Percentiles rank a stretch among this genome's conserved stretches.
phyloP scores from a whole-genome alignment of 2,113 vertebrate genomes.

The Empidonax alnorum region DNA sequence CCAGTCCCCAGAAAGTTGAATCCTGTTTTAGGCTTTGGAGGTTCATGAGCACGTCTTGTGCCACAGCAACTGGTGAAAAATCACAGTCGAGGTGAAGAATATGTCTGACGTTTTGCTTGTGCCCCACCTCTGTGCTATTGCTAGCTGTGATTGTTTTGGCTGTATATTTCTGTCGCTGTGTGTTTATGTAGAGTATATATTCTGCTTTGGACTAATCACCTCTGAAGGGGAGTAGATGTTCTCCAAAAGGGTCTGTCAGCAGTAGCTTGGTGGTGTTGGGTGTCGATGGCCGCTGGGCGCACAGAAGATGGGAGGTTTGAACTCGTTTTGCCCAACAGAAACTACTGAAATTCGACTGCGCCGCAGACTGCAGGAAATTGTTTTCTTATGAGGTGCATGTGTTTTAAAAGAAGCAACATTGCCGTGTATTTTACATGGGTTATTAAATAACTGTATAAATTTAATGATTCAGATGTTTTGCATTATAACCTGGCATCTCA shows the following conservation, averaged over 20 bases:
- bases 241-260: not conserved
- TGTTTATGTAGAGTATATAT: not conserved
- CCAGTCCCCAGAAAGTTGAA: not conserved
- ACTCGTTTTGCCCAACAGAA: conserved; percentile 12
- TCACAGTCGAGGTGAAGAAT: not conserved
- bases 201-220: not conserved
- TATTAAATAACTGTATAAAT: conserved; percentile 62
- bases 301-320: conserved; percentile 1
- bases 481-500: conserved; percentile 63
- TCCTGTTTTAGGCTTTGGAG: not conserved
- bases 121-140: not conserved
- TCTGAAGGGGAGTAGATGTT: not conserved
- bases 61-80: not conserved
- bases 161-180: not conserved
- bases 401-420: conserved; percentile 51
- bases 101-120: not conserved
- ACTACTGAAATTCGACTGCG: conserved; percentile 46
- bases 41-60: not conserved
- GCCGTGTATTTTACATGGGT: conserved; percentile 48
- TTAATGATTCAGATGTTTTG: conserved; percentile 57
- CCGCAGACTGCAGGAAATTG: conserved; percentile 41
- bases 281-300: not conserved
- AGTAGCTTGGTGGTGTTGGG: not conserved
- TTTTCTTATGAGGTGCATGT: conserved; percentile 51
- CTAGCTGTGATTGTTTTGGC: not conserved